Evolutionary conservation across 2,113 vertebrate species (phyloP).

Genomic region (Gavia stellata): DNA sequence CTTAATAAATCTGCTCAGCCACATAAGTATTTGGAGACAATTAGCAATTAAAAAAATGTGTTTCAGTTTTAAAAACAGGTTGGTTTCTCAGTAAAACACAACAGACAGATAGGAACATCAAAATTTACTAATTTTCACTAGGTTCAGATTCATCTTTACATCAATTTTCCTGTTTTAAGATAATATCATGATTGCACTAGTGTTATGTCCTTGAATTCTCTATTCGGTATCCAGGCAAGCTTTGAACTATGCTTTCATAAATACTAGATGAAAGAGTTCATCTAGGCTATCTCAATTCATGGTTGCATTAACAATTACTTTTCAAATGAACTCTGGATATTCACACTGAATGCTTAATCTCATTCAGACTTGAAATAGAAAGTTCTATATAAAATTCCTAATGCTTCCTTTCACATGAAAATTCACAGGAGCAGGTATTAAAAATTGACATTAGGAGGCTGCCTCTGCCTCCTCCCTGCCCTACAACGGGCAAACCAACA

Average conservation of each 20-base stretch:
- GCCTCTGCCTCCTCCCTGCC: neutral
- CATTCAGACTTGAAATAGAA: neutral
- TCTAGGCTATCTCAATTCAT: conserved; percentile 2
- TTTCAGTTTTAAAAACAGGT: neutral
- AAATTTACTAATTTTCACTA: neutral
- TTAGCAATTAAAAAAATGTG: neutral
- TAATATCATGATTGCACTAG: neutral
- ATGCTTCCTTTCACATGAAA: neutral
- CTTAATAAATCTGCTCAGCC: neutral
- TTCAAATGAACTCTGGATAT: conserved; percentile 2
- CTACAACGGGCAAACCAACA: neutral
- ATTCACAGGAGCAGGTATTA: neutral
- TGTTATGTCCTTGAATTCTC: neutral
- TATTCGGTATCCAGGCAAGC: neutral
- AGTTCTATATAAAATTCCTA: neutral
- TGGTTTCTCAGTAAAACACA: conserved; percentile 1
- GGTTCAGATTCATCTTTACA: neutral
- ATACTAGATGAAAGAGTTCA: conserved; percentile 23
- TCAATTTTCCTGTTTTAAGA: neutral
- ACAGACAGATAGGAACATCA: neutral
- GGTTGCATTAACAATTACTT: conserved; percentile 9
- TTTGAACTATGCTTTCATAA: conserved; percentile 16
- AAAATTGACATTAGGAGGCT: neutral
- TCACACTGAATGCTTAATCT: neutral
- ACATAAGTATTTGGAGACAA: neutral